A percentile compares a stretch with the other conserved stretches of the same genome.
phyloP scores from a whole-genome alignment of 2,888 invertebrate species.

The Erpobdella octoculata region DNA sequence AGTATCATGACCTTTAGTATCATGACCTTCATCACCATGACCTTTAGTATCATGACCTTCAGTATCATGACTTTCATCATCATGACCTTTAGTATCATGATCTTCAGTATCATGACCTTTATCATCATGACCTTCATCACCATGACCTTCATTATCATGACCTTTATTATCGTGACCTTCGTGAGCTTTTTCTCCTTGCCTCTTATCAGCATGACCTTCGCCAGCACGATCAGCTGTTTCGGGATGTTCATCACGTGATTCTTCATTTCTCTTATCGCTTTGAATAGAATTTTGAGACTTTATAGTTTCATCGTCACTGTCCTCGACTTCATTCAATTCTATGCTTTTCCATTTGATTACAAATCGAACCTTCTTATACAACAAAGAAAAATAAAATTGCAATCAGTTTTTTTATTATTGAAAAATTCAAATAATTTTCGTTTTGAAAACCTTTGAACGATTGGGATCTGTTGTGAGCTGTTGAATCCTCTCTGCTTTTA shows the following conservation, averaged over 20 bases:
- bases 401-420: neutral
- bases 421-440: neutral
- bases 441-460: neutral
- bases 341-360: too few relatives aligned
- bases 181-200: neutral
- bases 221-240: too few relatives aligned
- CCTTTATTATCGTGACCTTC: conserved; percentile 5
- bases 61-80: too few relatives aligned
- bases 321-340: too few relatives aligned
- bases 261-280: too few relatives aligned
- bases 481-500: conserved; percentile 59
- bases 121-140: neutral
- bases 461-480: neutral
- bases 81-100: too few relatives aligned
- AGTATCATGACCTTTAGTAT: neutral
- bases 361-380: too few relatives aligned
- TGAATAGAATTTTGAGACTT: too few relatives aligned
- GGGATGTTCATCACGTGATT: too few relatives aligned
- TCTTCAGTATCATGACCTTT: neutral
- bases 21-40: too few relatives aligned
- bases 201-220: neutral
- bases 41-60: neutral
- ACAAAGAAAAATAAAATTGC: too few relatives aligned
- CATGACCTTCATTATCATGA: neutral
- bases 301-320: too few relatives aligned